phyloP scores from a whole-genome alignment of 1,140 invertebrate genomes.

The Megalonaias nervosa region DNA sequence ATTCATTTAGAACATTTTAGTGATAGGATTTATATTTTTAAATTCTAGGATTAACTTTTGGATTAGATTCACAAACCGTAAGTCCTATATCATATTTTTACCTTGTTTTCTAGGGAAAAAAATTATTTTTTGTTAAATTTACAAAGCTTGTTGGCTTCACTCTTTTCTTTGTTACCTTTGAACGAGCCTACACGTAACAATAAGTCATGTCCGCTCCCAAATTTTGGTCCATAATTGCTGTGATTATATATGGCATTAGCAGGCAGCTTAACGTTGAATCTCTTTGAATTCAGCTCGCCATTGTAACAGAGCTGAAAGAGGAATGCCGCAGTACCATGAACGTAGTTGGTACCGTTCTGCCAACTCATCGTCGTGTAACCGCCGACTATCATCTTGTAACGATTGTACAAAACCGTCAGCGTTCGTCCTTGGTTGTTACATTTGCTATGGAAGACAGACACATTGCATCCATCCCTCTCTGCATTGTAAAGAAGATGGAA shows the following conservation, averaged over 20 bases:
- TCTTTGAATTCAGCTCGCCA: neutral
- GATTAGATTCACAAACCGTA: no score
- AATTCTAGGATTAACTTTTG: no score
- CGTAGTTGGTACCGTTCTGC: slow-evolving; percentile 7
- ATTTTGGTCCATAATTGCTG: slow-evolving; percentile 10
- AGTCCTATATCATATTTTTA: no score
- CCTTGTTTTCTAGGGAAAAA: no score
- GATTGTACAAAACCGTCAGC: slow-evolving; percentile 30
- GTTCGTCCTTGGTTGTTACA: slow-evolving; percentile 37
- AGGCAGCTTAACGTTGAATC: slow-evolving; percentile 4
- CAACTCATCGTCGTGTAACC: slow-evolving; percentile 30
- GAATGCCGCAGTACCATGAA: slow-evolving; percentile 28
- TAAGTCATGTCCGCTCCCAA: slow-evolving; percentile 26
- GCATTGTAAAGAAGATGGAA: slow-evolving; percentile 36
- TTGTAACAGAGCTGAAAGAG: slow-evolving; percentile 24
- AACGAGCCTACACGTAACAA: no score
- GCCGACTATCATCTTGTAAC: slow-evolving; percentile 28
- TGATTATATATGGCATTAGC: slow-evolving; percentile 6
- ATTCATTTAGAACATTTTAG: no score
- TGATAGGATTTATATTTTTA: no score
- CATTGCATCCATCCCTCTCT: slow-evolving; percentile 23
- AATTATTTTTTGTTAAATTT: no score
- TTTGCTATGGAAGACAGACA: slow-evolving; percentile 26
- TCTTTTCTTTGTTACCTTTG: no score
- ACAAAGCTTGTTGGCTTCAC: no score